Evolutionary conservation across 2,797 vertebrate genomes (phyloP), one percentile per base, ranked within the genome.

Genomic region (Falco cherrug): DNA sequence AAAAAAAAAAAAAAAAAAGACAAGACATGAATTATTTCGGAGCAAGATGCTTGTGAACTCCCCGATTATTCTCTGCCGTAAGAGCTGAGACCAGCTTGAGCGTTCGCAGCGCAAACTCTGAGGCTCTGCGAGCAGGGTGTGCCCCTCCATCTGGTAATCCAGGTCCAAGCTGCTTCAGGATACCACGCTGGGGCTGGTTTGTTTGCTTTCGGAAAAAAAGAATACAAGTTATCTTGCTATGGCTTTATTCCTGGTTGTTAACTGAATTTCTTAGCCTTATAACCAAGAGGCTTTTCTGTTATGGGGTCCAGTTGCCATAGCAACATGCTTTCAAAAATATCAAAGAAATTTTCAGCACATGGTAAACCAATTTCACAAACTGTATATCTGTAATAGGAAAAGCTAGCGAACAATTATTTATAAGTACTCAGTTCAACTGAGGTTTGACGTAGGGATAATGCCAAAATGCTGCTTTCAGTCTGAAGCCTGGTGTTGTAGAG

Each of bases 241-340:
- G 43, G 64, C 67, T 94, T 76, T 63, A 48, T 63, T 93, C 28
- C 79, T 48, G 57, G 25, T 18, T 53, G 61, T 54, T 69, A 63
- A 84, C 70, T 21, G 64, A 61, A 84, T 91, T 93, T 86, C 87
- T 85, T 63, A 41, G 77, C 65, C 16, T 73, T 60, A 47, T 68
- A 33, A 78, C 35, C 65, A 61, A 86, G 80, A 84, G 53, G 82
- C 76, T 73, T 59, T 65, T 70, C 87, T 91, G 93, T 91, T 87
- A 89, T 35, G 59, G 92, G 94, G 93, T 81, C 87, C 1, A 2
- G 93, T 92, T 96, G 65, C 87, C 80, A 60, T 59, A 95, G 92
- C 87, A 93, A 96, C 92, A 29, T 56, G 76, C 79, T 91, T 74
- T 94, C 88, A 81, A 96, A 95, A 93, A 96, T 91, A 96, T 37